Conservation (phyloP, 2,797 vertebrate species). For the Anabacerthia variegaticeps region DNA sequence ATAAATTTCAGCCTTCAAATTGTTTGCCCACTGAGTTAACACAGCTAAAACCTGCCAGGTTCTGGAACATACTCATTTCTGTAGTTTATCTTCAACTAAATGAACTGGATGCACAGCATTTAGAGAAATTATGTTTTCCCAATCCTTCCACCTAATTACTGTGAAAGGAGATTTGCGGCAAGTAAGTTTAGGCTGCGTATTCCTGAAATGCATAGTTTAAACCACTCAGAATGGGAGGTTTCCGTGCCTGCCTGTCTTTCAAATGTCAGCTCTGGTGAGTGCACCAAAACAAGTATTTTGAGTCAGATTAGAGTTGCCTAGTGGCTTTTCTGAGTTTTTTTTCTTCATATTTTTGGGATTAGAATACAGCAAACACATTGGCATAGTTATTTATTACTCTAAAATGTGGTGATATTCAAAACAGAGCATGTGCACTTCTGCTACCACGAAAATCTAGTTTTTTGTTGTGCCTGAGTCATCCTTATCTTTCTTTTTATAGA, state of each 20-base stretch:
- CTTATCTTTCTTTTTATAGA: neutral
- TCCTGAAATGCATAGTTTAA: neutral
- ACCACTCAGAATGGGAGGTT: neutral
- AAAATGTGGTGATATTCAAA: neutral
- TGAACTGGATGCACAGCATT: neutral
- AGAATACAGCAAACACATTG: neutral
- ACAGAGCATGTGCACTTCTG: neutral
- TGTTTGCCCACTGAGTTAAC: constrained; percentile 40
- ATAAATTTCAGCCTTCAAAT: constrained; percentile 28
- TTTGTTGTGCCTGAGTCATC: neutral
- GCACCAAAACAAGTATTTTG: neutral
- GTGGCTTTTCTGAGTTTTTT: neutral
- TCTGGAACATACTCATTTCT: constrained; percentile 6
- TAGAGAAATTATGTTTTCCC: constrained; percentile 3
- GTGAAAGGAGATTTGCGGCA: neutral
- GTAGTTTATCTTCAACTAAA: constrained; percentile 12
- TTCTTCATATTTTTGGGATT: neutral
- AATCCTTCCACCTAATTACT: neutral
- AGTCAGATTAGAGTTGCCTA: neutral
- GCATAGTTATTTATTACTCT: neutral
- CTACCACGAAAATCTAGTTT: neutral
- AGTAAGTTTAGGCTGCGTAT: neutral
- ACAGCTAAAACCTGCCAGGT: constrained; percentile 11
- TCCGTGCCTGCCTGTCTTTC: neutral
- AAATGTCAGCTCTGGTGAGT: neutral